phyloP scores from a whole-genome alignment of 2,797 vertebrate genomes.

The Chelon auratus region DNA sequence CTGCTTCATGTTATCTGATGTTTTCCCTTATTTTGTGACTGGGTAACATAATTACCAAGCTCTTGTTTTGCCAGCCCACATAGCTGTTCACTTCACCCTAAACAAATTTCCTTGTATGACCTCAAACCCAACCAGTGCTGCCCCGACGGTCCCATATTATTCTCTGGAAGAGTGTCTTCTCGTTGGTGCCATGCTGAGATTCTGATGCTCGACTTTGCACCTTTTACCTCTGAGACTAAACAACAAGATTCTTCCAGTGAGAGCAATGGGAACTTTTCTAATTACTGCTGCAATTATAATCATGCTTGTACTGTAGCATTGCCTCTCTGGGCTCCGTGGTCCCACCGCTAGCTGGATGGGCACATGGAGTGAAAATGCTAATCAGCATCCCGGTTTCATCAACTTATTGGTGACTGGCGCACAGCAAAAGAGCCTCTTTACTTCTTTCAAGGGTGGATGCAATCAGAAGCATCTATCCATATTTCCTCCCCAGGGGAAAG shows the following conservation, averaged over 20 bases:
- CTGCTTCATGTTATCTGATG: background rate
- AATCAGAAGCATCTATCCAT: slow-evolving; percentile 68
- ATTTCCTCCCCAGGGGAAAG: slow-evolving; percentile 36
- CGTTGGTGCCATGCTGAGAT: slow-evolving; percentile 40
- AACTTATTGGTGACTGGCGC: slow-evolving; percentile 65
- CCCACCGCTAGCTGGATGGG: slow-evolving; percentile 62
- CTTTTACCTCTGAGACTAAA: slow-evolving; percentile 69
- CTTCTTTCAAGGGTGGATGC: slow-evolving; percentile 59
- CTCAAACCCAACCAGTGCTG: slow-evolving; percentile 2
- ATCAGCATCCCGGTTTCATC: slow-evolving; percentile 71
- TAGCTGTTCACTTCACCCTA: background rate
- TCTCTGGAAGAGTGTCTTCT: slow-evolving; percentile 4
- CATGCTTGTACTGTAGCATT: slow-evolving; percentile 56
- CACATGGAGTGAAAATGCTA: slow-evolving; percentile 67
- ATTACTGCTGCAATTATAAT: slow-evolving; percentile 82
- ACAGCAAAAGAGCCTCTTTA: slow-evolving; percentile 66
- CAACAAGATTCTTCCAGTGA: slow-evolving; percentile 67
- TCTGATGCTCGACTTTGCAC: slow-evolving; percentile 69
- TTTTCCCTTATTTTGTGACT: slow-evolving; percentile 7
- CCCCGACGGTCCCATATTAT: slow-evolving; percentile 7
- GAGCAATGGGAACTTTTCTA: slow-evolving; percentile 73
- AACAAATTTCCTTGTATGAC: slow-evolving; percentile 12
- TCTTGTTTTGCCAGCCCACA: background rate
- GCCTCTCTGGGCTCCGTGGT: slow-evolving; percentile 60
- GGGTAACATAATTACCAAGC: background rate